Conservation (phyloP, 2,797 vertebrate genomes). For the Sebastes matsubarae region DNA sequence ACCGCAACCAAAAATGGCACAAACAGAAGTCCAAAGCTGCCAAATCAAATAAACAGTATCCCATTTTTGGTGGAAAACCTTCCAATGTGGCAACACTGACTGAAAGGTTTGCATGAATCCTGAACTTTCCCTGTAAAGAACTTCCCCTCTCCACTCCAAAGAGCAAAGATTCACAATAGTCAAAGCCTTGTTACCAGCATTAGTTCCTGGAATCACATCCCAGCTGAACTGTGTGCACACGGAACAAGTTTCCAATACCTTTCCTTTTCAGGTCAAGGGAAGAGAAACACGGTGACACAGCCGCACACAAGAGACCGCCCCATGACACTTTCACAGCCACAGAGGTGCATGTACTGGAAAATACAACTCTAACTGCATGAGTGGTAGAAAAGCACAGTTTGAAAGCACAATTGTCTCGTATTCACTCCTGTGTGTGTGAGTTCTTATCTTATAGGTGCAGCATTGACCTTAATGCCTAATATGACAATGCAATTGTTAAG, state of each 20-base stretch:
- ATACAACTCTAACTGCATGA: not conserved
- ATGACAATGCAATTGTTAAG: too few relatives aligned
- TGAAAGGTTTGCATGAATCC: not conserved
- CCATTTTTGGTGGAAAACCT: not conserved
- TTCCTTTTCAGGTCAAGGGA: constrained; percentile 77
- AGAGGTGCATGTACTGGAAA: not conserved
- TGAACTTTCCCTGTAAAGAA: constrained; percentile 6
- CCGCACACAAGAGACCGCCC: constrained; percentile 25
- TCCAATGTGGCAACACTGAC: not conserved
- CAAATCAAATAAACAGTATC: not conserved
- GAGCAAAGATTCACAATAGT: not conserved
- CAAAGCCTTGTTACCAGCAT: constrained; percentile 18
- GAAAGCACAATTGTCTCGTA: not conserved
- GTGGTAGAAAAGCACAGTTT: not conserved
- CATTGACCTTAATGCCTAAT: too few relatives aligned
- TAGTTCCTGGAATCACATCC: constrained; percentile 46
- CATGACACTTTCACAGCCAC: not conserved
- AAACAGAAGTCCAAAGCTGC: not conserved
- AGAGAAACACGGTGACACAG: constrained; percentile 39
- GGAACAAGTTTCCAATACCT: constrained; percentile 64
- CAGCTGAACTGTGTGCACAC: constrained; percentile 16
- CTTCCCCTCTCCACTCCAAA: not conserved
- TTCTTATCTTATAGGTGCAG: too few relatives aligned
- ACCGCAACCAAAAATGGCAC: not conserved
- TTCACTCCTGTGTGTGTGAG: too few relatives aligned